phyloP scores from a whole-genome alignment of 2,888 invertebrate species.

The Sympetrum striolatum region DNA sequence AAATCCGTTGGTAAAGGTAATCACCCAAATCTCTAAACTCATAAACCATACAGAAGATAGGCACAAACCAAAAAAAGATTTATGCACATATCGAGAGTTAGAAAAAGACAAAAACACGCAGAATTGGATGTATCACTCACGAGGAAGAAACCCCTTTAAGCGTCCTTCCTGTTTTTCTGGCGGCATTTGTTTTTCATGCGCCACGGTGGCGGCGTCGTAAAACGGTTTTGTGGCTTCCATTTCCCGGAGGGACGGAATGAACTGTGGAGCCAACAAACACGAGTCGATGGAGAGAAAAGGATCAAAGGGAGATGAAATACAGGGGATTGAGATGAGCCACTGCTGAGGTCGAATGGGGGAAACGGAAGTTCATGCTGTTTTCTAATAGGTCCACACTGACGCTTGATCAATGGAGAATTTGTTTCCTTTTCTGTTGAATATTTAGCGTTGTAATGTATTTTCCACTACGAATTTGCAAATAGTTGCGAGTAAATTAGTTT shows the following conservation, averaged over 20 bases:
- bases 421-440: too few species aligned
- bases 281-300: not conserved
- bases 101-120: not conserved
- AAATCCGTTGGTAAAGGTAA: too few species aligned
- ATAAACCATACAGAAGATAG: too few species aligned
- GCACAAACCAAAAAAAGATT: not conserved
- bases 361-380: not conserved
- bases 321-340: not conserved
- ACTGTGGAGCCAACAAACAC: not conserved
- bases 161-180: not conserved
- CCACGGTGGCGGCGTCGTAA: not conserved
- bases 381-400: not conserved
- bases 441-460: too few species aligned
- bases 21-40: too few species aligned
- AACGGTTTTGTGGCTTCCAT: slow-evolving; percentile 27
- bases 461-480: too few species aligned
- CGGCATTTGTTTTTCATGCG: slow-evolving; percentile 15
- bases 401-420: not conserved
- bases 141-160: not conserved
- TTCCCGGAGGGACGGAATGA: slow-evolving; percentile 1
- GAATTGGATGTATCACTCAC: not conserved
- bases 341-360: not conserved
- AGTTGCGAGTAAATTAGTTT: too few species aligned
- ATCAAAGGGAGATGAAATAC: not conserved
- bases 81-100: not conserved